Conservation (phyloP, 2,113 vertebrate species). For the Natator depressus region DNA sequence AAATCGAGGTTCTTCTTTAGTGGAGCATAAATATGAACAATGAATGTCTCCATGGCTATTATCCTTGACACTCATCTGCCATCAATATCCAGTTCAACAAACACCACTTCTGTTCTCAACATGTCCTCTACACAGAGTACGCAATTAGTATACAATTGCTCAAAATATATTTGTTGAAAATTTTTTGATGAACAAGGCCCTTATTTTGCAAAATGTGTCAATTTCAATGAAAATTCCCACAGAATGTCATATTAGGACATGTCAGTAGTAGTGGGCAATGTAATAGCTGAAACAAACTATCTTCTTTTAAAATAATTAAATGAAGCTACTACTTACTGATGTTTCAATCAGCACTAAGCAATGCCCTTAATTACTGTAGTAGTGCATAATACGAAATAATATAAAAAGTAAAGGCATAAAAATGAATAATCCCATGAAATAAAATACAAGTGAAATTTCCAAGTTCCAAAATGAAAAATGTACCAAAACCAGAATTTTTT, state of each 20-base stretch:
- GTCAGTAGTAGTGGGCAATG: neutral
- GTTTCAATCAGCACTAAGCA: neutral
- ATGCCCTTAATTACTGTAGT: neutral
- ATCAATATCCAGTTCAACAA: slow-evolving; percentile 4
- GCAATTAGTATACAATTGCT: neutral
- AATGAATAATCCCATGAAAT: too few relatives aligned
- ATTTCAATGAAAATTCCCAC: neutral
- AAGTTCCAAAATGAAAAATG: neutral
- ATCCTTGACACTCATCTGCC: slow-evolving; percentile 37
- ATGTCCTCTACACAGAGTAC: neutral
- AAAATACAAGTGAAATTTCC: neutral
- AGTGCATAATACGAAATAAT: too few relatives aligned
- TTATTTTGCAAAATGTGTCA: neutral
- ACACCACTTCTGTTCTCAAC: neutral
- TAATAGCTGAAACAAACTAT: neutral
- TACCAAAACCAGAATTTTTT: too few relatives aligned
- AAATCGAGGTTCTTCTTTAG: slow-evolving; percentile 55
- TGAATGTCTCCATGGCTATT: neutral
- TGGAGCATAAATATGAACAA: slow-evolving; percentile 38
- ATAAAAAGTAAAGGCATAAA: too few relatives aligned
- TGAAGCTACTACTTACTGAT: neutral
- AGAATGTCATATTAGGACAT: neutral
- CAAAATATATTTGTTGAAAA: neutral
- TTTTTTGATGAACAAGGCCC: neutral
- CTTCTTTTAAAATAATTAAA: neutral